Conservation (phyloP, 2,888 invertebrate species). For the Nebria salina region DNA sequence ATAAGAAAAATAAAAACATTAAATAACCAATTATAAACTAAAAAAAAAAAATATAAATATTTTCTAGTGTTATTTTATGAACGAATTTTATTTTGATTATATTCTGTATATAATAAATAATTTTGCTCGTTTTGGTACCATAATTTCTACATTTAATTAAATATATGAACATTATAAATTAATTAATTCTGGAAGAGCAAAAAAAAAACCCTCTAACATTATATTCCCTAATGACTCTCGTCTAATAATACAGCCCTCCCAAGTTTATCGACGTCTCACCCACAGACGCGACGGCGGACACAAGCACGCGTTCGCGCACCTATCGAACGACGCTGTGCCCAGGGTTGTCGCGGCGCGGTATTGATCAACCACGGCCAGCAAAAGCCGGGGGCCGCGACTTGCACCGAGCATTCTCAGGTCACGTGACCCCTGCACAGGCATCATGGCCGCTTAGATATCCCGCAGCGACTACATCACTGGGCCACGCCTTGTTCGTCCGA, state of each 20-base stretch:
- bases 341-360: slow-evolving; percentile 26
- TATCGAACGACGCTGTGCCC: slow-evolving; percentile 24
- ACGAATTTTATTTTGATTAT: too few species aligned
- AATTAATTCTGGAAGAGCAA: too few species aligned
- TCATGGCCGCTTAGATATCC: slow-evolving; percentile 41
- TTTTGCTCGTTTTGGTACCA: too few species aligned
- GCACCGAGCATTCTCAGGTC: slow-evolving; percentile 29
- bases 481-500: slow-evolving; percentile 30
- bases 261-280: background rate
- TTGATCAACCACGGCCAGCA: slow-evolving; percentile 23
- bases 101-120: too few species aligned
- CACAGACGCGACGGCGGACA: background rate
- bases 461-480: slow-evolving; percentile 23
- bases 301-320: background rate
- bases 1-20: too few species aligned
- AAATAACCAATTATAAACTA: too few species aligned
- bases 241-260: background rate
- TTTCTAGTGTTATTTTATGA: too few species aligned
- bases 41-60: too few species aligned
- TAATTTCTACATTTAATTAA: background rate
- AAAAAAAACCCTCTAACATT: background rate
- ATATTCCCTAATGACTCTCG: background rate
- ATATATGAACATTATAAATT: too few species aligned
- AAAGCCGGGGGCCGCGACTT: slow-evolving; percentile 6
- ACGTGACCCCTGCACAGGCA: slow-evolving; percentile 38